Evolutionary conservation across 2,113 vertebrate genomes (phyloP).

Genomic region (Rostratula benghalensis): DNA sequence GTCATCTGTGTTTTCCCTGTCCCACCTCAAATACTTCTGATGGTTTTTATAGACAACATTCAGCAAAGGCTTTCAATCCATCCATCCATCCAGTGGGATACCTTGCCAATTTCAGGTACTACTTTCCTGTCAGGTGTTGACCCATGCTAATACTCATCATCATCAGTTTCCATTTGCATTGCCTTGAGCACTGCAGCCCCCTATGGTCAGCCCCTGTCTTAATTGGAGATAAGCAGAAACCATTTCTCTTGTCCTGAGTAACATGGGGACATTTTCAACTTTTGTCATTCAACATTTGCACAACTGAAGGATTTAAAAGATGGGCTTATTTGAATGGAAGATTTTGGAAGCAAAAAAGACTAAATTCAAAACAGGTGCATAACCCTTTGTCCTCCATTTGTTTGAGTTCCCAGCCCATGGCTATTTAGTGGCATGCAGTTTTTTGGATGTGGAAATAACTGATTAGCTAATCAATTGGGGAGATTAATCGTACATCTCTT

Average conservation of each 20-base stretch:
- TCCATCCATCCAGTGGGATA: neutral
- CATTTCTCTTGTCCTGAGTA: too few species aligned
- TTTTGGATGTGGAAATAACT: neutral
- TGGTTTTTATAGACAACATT: neutral
- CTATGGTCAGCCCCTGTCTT: neutral
- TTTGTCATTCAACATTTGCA: too few species aligned
- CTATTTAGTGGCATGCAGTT: neutral
- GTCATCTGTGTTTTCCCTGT: neutral
- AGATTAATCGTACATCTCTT: neutral
- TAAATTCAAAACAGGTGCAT: neutral
- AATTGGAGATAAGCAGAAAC: too few species aligned
- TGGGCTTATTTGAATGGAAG: neutral
- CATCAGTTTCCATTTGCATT: neutral
- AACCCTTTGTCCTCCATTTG: neutral
- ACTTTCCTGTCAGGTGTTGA: neutral
- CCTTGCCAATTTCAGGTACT: neutral
- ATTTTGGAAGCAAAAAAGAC: neutral
- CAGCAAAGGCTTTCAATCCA: fast-evolving
- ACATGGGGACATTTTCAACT: too few species aligned
- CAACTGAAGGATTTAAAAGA: too few species aligned
- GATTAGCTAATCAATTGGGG: fast-evolving
- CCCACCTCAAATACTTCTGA: neutral
- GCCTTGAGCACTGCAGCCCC: neutral
- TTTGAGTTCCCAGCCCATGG: neutral
- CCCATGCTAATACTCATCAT: neutral